Percentiles rank a stretch among this genome's conserved stretches.
Conservation (phyloP, 2,113 vertebrate species). For the Campylomormyrus tamandua region DNA sequence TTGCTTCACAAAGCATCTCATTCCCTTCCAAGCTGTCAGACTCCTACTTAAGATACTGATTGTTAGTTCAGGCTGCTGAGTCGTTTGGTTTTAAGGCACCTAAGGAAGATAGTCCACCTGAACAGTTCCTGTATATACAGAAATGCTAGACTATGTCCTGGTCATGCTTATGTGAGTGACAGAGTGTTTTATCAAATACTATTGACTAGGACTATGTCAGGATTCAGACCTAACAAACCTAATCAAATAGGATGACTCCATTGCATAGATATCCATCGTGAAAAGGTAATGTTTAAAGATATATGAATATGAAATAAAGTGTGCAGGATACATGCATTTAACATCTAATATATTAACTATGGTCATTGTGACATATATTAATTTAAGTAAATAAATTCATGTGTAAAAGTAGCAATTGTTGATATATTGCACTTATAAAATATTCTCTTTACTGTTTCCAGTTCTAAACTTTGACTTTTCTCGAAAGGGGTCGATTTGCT, state of each 20-base stretch:
- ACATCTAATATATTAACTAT: not conserved
- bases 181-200: not conserved
- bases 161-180: conserved; percentile 3
- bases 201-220: not conserved
- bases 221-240: conserved; percentile 12
- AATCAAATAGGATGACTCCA: not conserved
- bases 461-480: not conserved
- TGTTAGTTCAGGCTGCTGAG: conserved; percentile 24
- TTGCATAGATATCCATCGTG: conserved; percentile 22
- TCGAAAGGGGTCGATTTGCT: not conserved
- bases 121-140: conserved; percentile 50
- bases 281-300: not conserved
- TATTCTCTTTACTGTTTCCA: not conserved
- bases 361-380: not conserved
- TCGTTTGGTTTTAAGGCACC: conserved; percentile 63
- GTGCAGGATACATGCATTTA: not conserved
- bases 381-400: not conserved
- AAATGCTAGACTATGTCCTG: conserved; percentile 33
- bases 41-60: conserved; percentile 40
- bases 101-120: conserved; percentile 52
- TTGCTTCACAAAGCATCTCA: conserved; percentile 45
- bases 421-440: conserved; percentile 16
- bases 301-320: conserved; percentile 8
- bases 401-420: conserved; percentile 10
- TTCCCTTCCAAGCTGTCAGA: conserved; percentile 30